phyloP scores from a whole-genome alignment of 2,888 invertebrate genomes.

The Entomobrya proxima region DNA sequence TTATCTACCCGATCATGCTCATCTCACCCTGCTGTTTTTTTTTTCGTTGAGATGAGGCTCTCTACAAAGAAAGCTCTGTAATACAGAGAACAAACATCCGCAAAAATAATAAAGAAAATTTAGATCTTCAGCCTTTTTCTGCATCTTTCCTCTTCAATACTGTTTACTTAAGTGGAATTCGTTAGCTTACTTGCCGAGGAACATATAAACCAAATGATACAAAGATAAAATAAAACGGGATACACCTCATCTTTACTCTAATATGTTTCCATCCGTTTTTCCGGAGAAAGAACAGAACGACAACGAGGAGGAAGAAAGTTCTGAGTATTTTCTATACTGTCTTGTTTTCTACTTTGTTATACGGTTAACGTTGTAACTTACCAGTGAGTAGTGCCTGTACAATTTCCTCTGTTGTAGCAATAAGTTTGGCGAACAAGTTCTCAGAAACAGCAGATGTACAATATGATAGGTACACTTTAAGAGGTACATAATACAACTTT shows the following conservation, averaged over 20 bases:
- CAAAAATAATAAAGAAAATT: conserved; percentile 5
- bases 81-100: conserved; percentile 18
- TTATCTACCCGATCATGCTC: conserved; percentile 34
- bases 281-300: neutral
- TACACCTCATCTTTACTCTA: neutral
- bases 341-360: neutral
- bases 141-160: neutral
- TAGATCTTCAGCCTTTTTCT: conserved; percentile 8
- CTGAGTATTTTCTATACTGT: neutral
- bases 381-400: too few relatives aligned
- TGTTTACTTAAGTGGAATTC: neutral
- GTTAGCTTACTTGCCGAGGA: neutral
- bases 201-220: neutral
- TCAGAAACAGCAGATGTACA: too few relatives aligned
- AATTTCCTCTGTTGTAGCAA: too few relatives aligned
- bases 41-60: too few relatives aligned
- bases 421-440: too few relatives aligned
- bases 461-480: too few relatives aligned
- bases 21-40: conserved; percentile 10
- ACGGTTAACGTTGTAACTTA: neutral
- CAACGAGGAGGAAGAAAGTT: neutral
- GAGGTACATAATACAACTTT: too few relatives aligned
- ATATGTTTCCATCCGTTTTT: neutral
- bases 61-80: conserved; percentile 22
- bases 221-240: conserved; percentile 1